Percentiles rank a stretch among this genome's conserved stretches.
phyloP scores from a whole-genome alignment of 2,888 invertebrate species.

The Eledone cirrhosa region DNA sequence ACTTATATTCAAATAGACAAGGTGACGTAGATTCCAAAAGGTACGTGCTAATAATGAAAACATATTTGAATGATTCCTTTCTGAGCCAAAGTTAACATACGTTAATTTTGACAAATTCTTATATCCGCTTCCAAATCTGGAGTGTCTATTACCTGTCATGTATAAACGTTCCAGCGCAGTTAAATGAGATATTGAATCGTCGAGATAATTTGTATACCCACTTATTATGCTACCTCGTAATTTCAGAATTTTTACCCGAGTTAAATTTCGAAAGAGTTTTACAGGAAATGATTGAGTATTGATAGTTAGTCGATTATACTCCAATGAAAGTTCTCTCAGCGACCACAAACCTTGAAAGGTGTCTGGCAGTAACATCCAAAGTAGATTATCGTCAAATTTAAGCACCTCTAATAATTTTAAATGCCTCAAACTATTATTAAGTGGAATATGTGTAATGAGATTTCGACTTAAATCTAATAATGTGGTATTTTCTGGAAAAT shows the following conservation, averaged over 20 bases:
- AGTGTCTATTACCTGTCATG: neutral
- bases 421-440: neutral
- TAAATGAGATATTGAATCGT: neutral
- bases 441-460: neutral
- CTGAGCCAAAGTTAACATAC: neutral
- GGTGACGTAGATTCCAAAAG: neutral
- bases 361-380: neutral
- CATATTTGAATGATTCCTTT: neutral
- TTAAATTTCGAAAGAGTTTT: neutral
- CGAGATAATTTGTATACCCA: neutral
- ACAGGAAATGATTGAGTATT: neutral
- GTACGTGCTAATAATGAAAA: neutral
- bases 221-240: neutral
- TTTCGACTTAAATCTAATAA: neutral
- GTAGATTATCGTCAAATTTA: neutral
- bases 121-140: neutral
- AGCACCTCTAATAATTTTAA: neutral
- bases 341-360: neutral
- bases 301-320: neutral
- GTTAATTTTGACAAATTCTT: neutral
- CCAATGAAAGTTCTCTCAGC: neutral
- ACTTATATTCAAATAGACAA: neutral
- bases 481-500: neutral
- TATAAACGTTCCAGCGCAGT: neutral
- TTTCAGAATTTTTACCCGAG: neutral